Evolutionary conservation across 2,888 invertebrate species (phyloP), one percentile per base, ranked within the genome.

Genomic region (Seira musarum): DNA sequence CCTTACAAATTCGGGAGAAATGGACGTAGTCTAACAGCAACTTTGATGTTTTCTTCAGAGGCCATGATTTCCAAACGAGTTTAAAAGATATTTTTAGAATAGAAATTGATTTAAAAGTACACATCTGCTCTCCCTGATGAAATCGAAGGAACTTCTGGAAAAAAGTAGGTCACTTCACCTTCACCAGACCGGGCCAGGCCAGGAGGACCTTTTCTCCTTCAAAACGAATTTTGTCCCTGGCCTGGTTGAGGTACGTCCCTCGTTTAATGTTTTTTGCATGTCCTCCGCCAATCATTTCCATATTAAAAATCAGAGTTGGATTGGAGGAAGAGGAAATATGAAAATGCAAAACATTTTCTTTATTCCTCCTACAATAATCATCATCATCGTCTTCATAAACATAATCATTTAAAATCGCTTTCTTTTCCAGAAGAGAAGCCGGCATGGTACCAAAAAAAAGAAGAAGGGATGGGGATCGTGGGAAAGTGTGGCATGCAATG

Each of bases 21-120:
- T 17, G 78, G 83, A 25, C 83, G 49, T 2, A 83, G 57, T 49
- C 83, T 49, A 1, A 83, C 79, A 46, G 72, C 75, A 17, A 81
- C 83, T 53, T 75, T 78, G 19, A 83, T 72, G 21, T 60, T 73
- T 57, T 81, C 81, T 25, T 76, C 71, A 17, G 64, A 46, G 3
- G 76, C 69, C 76, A 76, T 76, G 2, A 22, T n/a, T 49, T 73
- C 17, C n/a, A 1, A 71, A 63, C n/a, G n/a, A 57, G 13, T 57
- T n/a, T n/a, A 57, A n/a, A n/a, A 22, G 19, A 19, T 22, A 17
- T 30, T 22, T 66, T 2, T 10, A 65, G 10, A 40, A 66, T 2
- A 15, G 17, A 19, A 35, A 46, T 66, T 40, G 21, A 35, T 66
- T 46, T 66, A 66, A 66, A 35, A 66, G 46, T 66, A 66, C 66